Evolutionary conservation across 2,797 vertebrate species (phyloP).

Genomic region (Epinephelus awoara): DNA sequence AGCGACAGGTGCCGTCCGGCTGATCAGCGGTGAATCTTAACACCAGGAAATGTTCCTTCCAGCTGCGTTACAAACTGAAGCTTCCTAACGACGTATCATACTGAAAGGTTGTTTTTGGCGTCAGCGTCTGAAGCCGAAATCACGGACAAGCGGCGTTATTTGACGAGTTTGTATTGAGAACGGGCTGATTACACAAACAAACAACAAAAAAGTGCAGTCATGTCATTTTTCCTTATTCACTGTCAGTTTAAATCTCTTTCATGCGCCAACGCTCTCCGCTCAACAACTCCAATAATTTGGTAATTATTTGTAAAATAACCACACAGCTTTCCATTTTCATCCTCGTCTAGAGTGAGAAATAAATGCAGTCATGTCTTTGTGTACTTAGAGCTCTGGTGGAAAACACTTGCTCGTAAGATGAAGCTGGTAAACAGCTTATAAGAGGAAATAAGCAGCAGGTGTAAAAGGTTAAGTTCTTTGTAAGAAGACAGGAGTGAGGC

Average conservation of each 20-base stretch:
- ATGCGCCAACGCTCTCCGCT: background rate
- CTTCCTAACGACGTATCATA: too few species aligned
- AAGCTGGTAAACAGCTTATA: slow-evolving; percentile 26
- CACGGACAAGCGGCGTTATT: too few species aligned
- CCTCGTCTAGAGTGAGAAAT: background rate
- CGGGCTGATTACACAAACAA: background rate
- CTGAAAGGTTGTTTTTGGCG: too few species aligned
- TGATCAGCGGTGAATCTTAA: too few species aligned
- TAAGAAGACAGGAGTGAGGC: slow-evolving; percentile 15
- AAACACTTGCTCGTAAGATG: slow-evolving; percentile 1
- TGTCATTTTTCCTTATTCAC: background rate
- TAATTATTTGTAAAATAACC: background rate
- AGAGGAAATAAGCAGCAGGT: slow-evolving; percentile 28
- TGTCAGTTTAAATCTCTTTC: background rate
- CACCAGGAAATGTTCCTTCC: too few species aligned
- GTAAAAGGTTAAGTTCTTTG: slow-evolving; percentile 45
- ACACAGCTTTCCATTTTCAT: background rate
- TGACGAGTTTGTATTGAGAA: too few species aligned
- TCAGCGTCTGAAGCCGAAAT: too few species aligned
- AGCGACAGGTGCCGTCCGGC: too few species aligned
- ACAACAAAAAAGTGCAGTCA: background rate
- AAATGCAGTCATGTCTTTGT: background rate
- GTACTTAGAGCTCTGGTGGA: background rate
- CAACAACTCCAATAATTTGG: background rate
- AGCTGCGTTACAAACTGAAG: too few species aligned